Evolutionary conservation across 2,797 vertebrate species (phyloP).

Genomic region (Diplodus puntazzo): DNA sequence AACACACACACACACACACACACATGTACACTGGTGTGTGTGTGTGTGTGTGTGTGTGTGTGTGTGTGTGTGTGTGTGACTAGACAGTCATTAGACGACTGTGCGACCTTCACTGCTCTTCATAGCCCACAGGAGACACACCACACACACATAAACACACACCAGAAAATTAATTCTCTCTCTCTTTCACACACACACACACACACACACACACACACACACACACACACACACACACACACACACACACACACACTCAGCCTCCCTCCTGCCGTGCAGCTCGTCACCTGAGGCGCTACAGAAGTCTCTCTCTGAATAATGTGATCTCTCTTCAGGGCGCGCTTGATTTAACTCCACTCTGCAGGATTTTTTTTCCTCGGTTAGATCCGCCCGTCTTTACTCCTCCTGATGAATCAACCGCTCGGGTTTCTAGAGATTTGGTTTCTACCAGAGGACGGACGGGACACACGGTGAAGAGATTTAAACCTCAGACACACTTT

Average conservation of each 20-base stretch:
- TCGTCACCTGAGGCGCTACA: conserved; percentile 40
- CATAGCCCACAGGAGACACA: conserved; percentile 29
- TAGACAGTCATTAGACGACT: conserved; percentile 37
- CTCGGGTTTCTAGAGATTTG: not conserved
- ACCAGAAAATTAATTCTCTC: not conserved
- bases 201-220: conserved; percentile 7
- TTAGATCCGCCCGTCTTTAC: not conserved
- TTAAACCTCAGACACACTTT: no score
- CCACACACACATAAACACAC: conserved; percentile 21
- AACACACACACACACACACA: no score
- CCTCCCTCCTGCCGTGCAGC: conserved; percentile 19
- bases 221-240: conserved; percentile 10
- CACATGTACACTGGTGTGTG: not conserved
- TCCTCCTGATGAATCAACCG: conserved; percentile 11
- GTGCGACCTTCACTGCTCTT: conserved; percentile 49
- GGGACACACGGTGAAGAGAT: not conserved
- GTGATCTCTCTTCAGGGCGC: conserved; percentile 31
- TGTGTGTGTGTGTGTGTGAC: no score
- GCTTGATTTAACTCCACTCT: conserved; percentile 41
- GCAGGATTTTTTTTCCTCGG: conserved; percentile 25
- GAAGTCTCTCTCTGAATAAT: conserved; percentile 51
- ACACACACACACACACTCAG: conserved; percentile 11
- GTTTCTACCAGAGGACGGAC: not conserved
- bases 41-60: no score
- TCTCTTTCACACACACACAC: no score